Percentiles rank a stretch among this genome's conserved stretches.
These are phyloP conservation scores for Nestor notabilis DNA, from an alignment of 2,113 vertebrate genomes.

Conservation along the genomic window DNA sequence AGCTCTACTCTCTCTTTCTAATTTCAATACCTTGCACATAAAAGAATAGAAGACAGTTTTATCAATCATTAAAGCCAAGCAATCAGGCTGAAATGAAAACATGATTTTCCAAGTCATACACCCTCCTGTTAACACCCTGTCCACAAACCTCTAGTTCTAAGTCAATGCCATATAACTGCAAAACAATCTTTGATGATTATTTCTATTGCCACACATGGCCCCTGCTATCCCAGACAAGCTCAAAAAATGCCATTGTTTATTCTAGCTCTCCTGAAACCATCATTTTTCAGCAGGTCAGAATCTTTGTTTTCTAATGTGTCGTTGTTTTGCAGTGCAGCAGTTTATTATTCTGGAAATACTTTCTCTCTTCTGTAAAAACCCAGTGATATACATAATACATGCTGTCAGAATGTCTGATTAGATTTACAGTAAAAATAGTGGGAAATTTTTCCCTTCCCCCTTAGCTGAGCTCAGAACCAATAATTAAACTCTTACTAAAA, in stretches of 20 bases:
- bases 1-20: not conserved
- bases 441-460: not conserved
- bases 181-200: not conserved
- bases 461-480: not conserved
- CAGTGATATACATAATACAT: not conserved
- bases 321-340: not conserved
- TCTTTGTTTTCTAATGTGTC: not conserved
- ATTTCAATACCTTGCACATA: not conserved
- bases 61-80: not conserved
- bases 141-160: not conserved
- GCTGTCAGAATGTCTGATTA: not conserved
- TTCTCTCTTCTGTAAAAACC: not conserved
- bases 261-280: not conserved
- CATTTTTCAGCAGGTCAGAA: not conserved
- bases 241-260: not conserved
- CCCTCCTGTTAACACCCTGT: fast-evolving
- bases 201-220: not conserved
- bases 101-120: not conserved
- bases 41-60: not conserved
- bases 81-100: not conserved
- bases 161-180: not conserved
- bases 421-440: not conserved
- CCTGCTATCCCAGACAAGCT: not conserved
- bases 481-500: not conserved
- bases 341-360: not conserved